phyloP scores from a whole-genome alignment of 37 sponge, comb jelly and placozoan species.

The Ephydatia muelleri region DNA sequence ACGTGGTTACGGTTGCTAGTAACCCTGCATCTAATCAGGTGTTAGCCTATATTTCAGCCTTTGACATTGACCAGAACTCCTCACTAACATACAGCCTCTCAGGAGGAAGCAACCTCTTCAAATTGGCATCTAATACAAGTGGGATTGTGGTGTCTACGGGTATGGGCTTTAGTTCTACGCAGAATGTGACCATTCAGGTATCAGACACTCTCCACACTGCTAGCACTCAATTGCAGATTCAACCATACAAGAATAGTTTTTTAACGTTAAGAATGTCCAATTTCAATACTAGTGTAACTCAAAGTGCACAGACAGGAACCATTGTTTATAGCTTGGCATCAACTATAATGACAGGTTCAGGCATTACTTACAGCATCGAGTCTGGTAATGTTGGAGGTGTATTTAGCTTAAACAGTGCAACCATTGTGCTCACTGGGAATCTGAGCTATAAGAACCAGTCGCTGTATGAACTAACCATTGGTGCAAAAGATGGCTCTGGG shows the following conservation, averaged over 20 bases:
- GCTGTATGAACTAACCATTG: constrained; percentile 55
- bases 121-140: neutral
- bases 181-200: constrained; percentile 4
- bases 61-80: constrained; percentile 44
- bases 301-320: neutral
- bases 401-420: neutral
- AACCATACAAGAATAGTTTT: neutral
- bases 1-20: constrained; percentile 14
- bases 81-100: constrained; percentile 1
- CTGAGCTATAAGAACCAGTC: constrained; percentile 59
- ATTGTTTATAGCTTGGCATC: neutral
- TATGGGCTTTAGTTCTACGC: neutral
- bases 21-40: neutral
- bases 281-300: neutral
- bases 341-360: neutral
- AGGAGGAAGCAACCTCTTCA: constrained; percentile 10
- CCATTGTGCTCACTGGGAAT: neutral
- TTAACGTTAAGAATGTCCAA: neutral
- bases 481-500: neutral
- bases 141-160: neutral
- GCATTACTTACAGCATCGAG: constrained; percentile 15
- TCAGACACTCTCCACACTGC: neutral
- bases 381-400: constrained; percentile 12
- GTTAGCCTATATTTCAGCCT: constrained; percentile 16
- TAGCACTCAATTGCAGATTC: neutral